These are phyloP conservation scores for Episyrphus balteatus DNA, from an alignment of 1,140 invertebrate genomes.

Conservation along the genomic window DNA sequence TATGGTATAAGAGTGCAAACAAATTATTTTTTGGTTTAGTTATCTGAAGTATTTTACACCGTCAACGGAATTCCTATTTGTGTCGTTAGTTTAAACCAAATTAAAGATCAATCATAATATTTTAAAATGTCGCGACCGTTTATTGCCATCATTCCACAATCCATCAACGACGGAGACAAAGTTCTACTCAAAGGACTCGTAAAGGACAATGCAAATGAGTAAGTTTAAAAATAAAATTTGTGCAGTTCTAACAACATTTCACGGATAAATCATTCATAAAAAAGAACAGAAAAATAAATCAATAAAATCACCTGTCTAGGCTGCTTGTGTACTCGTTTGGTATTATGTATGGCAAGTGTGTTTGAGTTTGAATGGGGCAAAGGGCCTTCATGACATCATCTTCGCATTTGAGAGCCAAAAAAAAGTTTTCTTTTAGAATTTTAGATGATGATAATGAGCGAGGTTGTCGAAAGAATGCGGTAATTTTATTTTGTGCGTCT, in stretches of 20 bases:
- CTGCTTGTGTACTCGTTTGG: too few species aligned
- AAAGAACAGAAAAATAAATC: too few species aligned
- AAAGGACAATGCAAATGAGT: slow-evolving; percentile 8
- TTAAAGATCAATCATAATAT: too few species aligned
- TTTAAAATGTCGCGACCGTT: neutral
- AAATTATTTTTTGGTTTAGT: too few species aligned
- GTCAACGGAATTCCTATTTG: too few species aligned
- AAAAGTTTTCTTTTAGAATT: neutral
- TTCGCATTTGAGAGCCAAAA: neutral
- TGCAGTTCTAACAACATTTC: neutral
- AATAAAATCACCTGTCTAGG: too few species aligned
- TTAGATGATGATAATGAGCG: neutral
- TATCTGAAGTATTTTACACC: too few species aligned
- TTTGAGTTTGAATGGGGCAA: neutral
- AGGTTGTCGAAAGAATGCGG: too few species aligned
- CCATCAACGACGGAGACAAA: slow-evolving; percentile 6
- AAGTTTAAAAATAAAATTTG: slow-evolving; percentile 4
- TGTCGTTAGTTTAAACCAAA: too few species aligned
- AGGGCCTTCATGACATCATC: too few species aligned
- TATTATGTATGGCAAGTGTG: neutral
- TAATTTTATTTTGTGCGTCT: too few species aligned
- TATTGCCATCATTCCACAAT: slow-evolving; percentile 9
- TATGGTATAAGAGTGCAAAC: too few species aligned
- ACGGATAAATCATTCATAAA: neutral
- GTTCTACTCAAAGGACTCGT: slow-evolving; percentile 10